Evolutionary conservation across 2,888 invertebrate species (phyloP), one percentile per base, ranked within the genome.

Genomic region (Synanthedon vespiformis): DNA sequence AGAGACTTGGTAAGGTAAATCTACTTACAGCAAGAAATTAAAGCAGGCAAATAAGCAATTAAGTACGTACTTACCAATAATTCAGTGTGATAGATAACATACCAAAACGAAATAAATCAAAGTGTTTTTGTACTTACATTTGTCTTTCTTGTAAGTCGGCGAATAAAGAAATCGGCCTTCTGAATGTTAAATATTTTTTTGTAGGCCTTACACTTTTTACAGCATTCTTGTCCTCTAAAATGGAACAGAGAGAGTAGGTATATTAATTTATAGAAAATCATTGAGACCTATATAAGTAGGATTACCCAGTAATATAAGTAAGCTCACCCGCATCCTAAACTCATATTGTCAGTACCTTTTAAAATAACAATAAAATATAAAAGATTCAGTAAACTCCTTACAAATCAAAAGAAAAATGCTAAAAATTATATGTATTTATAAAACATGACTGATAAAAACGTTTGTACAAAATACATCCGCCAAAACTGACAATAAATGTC

Each of bases 121-220:
- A 16, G 13, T 27, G 16, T 22, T 47, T 51, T 50, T 50, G n/a
- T 50, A 53, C 18, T 50, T 49, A 51, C 50, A 52, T 54, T 53
- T 34, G 34, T 34, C 34, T 34, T 34, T 34, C 34, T 34, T 34
- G 34, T 34, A 34, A 10, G 34, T 34, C 34, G 34, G 34, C 34
- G 34, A 10, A 34, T 34, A 34, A 34, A 34, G 54, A 78, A 61
- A 18, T 71, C 77, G 14, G 59, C 56, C 48, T 69, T 63, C 54
- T 68, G 60, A 2, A 70, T 51, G 40, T 72, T 65, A 34, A 64
- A 51, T 6, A 74, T 56, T 61, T 74, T 72, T 53, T 68, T 60
- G 52, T 72, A 74, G 49, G 58, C 56, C 10, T 55, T 55, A 56
- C 66, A 62, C 16, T 41, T 49, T 56, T 60, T 61, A 57, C 59